Conservation (phyloP, 2,797 vertebrate genomes). For the Microchirus variegatus region DNA sequence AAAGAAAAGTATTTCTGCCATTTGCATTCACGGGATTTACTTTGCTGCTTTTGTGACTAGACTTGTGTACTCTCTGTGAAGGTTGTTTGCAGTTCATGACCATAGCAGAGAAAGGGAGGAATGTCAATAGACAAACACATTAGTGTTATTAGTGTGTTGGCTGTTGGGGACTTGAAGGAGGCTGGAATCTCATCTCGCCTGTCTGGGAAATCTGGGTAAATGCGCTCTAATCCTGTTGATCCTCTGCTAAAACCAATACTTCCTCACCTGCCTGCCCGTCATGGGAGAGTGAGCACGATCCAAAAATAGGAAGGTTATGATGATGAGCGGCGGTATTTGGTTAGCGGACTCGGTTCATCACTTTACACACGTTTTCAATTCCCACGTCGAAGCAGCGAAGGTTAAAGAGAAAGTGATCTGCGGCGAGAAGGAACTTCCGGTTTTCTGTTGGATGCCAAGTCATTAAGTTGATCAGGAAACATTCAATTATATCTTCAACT, state of each 20-base stretch:
- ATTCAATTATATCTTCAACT: too few relatives aligned
- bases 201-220: constrained; percentile 81
- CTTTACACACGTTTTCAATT: too few relatives aligned
- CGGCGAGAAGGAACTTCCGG: too few relatives aligned
- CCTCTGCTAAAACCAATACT: constrained; percentile 76
- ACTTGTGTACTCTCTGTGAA: constrained; percentile 41
- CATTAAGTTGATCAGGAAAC: too few relatives aligned
- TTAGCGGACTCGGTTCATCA: too few relatives aligned
- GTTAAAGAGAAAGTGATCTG: too few relatives aligned
- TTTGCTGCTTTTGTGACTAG: constrained; percentile 34
- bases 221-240: constrained; percentile 79
- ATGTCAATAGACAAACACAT: constrained; percentile 56
- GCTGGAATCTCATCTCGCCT: constrained; percentile 72
- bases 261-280: constrained; percentile 77
- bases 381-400: too few relatives aligned
- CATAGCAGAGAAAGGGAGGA: constrained; percentile 41
- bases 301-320: constrained; percentile 51
- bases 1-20: constrained; percentile 51
- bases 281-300: constrained; percentile 69
- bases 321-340: constrained; percentile 18
- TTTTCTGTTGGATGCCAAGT: too few relatives aligned
- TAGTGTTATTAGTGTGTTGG: constrained; percentile 53
- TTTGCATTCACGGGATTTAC: constrained; percentile 50
- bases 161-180: constrained; percentile 62
- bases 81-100: constrained; percentile 67